These are phyloP conservation scores for Okamejei kenojei DNA, from an alignment of 2,797 vertebrate species.

Conservation along the genomic window DNA sequence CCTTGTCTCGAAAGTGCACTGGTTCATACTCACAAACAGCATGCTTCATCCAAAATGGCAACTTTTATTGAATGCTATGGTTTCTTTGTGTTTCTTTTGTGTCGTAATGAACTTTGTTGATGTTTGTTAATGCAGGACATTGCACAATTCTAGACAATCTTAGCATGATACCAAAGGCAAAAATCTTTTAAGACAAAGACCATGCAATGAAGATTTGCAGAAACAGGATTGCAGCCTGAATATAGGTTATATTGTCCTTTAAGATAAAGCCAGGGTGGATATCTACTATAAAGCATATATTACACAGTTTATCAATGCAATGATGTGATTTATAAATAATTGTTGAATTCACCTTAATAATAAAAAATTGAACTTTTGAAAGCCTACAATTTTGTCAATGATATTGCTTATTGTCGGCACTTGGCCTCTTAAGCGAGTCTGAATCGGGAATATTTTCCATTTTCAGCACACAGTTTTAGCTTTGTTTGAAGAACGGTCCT, in stretches of 20 bases:
- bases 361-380: slow-evolving; percentile 1
- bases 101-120: background rate
- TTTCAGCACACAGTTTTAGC: background rate
- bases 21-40: background rate
- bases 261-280: slow-evolving; percentile 14
- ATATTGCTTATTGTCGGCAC: background rate
- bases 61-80: background rate
- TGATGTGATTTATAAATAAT: slow-evolving; percentile 5
- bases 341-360: background rate
- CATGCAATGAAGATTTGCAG: slow-evolving; percentile 4
- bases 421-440: background rate
- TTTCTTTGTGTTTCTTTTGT: background rate
- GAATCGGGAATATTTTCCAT: background rate
- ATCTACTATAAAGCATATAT: background rate
- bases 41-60: background rate
- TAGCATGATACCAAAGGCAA: background rate
- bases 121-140: background rate
- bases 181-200: background rate
- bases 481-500: too few relatives aligned
- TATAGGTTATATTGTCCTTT: background rate
- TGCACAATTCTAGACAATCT: background rate
- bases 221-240: too few relatives aligned
- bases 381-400: background rate
- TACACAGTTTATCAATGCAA: too few relatives aligned
- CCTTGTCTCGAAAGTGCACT: background rate